phyloP scores from a whole-genome alignment of 2,113 vertebrate species.

The Ctenodactylus gundi region DNA sequence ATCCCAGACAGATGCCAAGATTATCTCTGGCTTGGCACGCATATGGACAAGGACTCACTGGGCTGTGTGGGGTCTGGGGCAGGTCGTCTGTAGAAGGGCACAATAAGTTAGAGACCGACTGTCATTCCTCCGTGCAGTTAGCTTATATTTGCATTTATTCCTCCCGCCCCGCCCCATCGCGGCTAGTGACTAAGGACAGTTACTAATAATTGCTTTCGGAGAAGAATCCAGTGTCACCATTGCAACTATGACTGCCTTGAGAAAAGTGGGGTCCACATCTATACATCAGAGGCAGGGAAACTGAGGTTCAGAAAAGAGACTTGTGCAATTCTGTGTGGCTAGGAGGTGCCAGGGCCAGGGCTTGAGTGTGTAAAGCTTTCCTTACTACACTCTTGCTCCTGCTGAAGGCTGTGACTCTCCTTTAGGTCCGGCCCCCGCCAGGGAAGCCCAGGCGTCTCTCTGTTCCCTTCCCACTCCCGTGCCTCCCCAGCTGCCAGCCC shows the following conservation, averaged over 20 bases:
- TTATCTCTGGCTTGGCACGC: not conserved
- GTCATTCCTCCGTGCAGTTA: not conserved
- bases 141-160: not conserved
- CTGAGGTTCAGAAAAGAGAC: not conserved
- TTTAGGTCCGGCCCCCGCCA: no score
- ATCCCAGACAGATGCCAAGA: constrained; percentile 52
- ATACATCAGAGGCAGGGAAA: not conserved
- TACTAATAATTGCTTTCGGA: not conserved
- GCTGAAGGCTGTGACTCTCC: not conserved
- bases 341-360: not conserved
- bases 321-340: not conserved
- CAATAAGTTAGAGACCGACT: not conserved
- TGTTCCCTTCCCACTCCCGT: not conserved
- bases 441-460: no score
- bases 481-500: not conserved
- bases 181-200: not conserved
- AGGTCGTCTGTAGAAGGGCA: not conserved
- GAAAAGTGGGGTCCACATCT: rapidly evolving
- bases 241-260: not conserved
- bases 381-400: not conserved
- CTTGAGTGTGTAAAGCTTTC: not conserved
- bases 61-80: not conserved
- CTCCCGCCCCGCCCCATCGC: not conserved
- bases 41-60: not conserved
- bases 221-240: not conserved